Evolutionary conservation across 2,888 invertebrate species (phyloP), one percentile per base, ranked within the genome.

Genomic region (Napeogenes inachia): DNA sequence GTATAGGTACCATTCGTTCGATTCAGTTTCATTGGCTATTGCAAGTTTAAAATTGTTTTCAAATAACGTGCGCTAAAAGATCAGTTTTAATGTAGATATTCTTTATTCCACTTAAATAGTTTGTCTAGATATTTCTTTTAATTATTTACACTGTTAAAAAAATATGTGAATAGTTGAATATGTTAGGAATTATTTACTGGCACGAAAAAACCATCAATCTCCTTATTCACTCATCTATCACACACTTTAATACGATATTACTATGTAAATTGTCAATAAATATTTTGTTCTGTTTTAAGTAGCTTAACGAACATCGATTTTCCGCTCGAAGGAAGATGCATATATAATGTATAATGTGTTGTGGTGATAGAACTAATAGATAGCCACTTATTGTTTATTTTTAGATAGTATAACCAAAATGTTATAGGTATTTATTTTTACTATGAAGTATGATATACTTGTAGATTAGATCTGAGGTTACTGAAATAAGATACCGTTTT

Each of bases 291-390:
- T 67, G 69, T 61, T 62, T 59, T 70, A 71, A 71, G 71, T 63
- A 63, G 64, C 68, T 67, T 69, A 75, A 76, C 77, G 76, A 78
- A 80, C 78, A 81, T 79, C 80, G 83, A 85, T 85, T 84, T 85
- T 76, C 77, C 82, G 85, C 77, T 79, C 76, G 77, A 75, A 75
- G 77, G 75, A 74, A 71, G 71, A 66, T 67, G 62, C 60, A 74
- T 73, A 74, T 60, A 74, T 73, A 74, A 77, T 79, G 66, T 59
- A 66, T 62, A 58, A 62, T 64, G 67, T 66, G 63, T 57, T 21
- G 53, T 54, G 47, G 10, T 42, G 6, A 5, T 10, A 10, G 35
- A 10, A 42, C 8, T 10, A 42, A 6, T 42, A 42, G 42, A 10
- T 42, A 38, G 38, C 4, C 6, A 4, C 4, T 10, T 10, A 10